Percentiles rank a stretch among this genome's conserved stretches.
Conservation (phyloP, 2,888 invertebrate genomes). For the Rugalucina vietnamica region DNA sequence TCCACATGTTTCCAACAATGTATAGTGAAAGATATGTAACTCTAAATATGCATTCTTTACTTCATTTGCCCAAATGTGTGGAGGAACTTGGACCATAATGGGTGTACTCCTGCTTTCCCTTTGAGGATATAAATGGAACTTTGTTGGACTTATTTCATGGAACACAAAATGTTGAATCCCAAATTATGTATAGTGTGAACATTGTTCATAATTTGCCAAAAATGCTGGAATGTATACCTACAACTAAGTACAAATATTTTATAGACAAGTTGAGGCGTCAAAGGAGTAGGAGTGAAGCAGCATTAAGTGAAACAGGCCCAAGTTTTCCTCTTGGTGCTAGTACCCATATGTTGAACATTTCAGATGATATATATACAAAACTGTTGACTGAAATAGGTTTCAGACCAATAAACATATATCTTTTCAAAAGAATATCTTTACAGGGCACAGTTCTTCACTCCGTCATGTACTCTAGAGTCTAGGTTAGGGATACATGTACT, state of each 20-base stretch:
- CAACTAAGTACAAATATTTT: neutral
- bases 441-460: neutral
- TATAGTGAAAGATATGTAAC: constrained; percentile 55
- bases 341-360: neutral
- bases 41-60: constrained; percentile 51
- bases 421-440: neutral
- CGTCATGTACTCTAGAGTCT: neutral
- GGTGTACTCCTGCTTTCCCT: constrained; percentile 61
- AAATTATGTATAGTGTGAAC: constrained; percentile 34
- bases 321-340: neutral
- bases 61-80: constrained; percentile 52
- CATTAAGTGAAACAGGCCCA: neutral
- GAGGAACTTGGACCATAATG: constrained; percentile 53
- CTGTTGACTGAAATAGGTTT: neutral
- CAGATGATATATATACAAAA: neutral
- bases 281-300: neutral
- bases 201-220: constrained; percentile 42
- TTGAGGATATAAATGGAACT: constrained; percentile 50
- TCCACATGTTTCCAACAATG: constrained; percentile 36
- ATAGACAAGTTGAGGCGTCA: neutral
- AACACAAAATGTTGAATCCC: constrained; percentile 55
- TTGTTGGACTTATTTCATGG: constrained; percentile 49
- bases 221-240: neutral
- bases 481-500: neutral
- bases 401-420: neutral